These are phyloP conservation scores for Sitophilus oryzae DNA, from an alignment of 1,140 invertebrate species.

Conservation along the genomic window DNA sequence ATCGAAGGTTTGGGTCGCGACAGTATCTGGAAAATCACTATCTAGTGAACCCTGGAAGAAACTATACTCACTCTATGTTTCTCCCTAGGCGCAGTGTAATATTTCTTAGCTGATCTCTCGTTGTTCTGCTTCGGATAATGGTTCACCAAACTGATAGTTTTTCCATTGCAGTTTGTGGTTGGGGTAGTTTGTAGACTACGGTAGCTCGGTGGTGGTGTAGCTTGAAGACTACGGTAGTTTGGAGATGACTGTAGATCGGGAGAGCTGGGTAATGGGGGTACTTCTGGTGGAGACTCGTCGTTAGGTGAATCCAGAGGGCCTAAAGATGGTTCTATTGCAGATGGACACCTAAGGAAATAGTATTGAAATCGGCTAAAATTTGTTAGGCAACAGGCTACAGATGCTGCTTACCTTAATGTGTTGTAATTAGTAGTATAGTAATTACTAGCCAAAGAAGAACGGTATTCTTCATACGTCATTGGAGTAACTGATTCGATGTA, in stretches of 20 bases:
- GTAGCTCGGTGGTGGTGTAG: conserved; percentile 36
- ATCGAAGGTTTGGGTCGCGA: too few species aligned
- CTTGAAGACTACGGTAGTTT: conserved; percentile 38
- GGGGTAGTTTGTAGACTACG: conserved; percentile 41
- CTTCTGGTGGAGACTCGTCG: conserved; percentile 34
- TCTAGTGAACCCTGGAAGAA: too few species aligned
- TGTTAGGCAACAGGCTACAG: too few species aligned
- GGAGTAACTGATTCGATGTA: conserved; percentile 42
- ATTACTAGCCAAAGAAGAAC: conserved; percentile 47
- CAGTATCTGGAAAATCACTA: too few species aligned
- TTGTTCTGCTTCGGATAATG: conserved; percentile 38
- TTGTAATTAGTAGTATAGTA: conserved; percentile 35
- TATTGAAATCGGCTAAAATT: too few species aligned
- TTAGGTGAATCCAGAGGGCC: conserved; percentile 26
- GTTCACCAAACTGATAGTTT: conserved; percentile 38
- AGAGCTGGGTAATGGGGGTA: conserved; percentile 37
- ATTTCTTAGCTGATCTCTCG: conserved; percentile 46
- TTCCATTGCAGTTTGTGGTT: too few species aligned
- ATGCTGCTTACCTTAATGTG: conserved; percentile 24
- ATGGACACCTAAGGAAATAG: conserved; percentile 25
- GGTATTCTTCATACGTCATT: conserved; percentile 51
- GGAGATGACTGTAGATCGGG: conserved; percentile 3
- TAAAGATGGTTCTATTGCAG: conserved; percentile 26
- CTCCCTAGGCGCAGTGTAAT: conserved; percentile 55
- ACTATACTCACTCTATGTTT: conserved; percentile 53